A percentile compares a stretch with the other conserved stretches of the same genome.
These are phyloP conservation scores for Atractosteus spatula DNA, from an alignment of 2,113 vertebrate genomes.

Conservation along the genomic window DNA sequence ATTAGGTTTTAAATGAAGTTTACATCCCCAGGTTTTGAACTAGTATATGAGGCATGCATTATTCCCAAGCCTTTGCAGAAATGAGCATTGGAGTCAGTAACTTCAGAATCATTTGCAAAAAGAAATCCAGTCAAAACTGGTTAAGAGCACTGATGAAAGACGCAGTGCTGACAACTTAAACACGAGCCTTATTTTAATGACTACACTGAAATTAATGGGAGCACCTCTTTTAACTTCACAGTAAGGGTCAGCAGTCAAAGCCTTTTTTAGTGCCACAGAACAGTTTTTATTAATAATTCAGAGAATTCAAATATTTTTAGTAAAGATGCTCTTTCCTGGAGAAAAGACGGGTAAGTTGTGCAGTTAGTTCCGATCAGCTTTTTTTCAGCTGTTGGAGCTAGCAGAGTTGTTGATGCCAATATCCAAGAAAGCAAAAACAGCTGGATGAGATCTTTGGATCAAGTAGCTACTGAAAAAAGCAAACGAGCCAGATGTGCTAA, in stretches of 20 bases:
- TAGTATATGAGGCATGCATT: background rate
- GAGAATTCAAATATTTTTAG: slow-evolving; percentile 56
- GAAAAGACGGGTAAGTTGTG: slow-evolving; percentile 55
- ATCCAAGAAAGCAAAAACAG: too few species aligned
- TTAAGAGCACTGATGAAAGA: slow-evolving; percentile 38
- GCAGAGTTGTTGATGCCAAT: too few species aligned
- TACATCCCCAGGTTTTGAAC: slow-evolving; percentile 16
- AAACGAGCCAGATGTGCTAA: too few species aligned
- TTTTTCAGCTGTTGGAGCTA: slow-evolving; percentile 18
- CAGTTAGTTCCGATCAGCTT: slow-evolving; percentile 18
- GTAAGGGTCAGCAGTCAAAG: slow-evolving; percentile 45
- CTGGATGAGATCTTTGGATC: too few species aligned
- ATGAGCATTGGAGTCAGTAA: background rate
- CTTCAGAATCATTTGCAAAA: background rate
- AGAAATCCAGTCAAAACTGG: background rate
- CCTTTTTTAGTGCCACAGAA: slow-evolving; percentile 51
- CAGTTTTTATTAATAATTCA: slow-evolving; percentile 66
- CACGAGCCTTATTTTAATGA: slow-evolving; percentile 42
- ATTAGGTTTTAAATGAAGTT: slow-evolving; percentile 23
- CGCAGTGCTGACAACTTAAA: slow-evolving; percentile 22
- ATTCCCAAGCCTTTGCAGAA: background rate
- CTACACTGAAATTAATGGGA: slow-evolving; percentile 48
- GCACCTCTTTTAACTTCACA: background rate
- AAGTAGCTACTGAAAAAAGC: too few species aligned
- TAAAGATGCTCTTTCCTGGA: slow-evolving; percentile 56